Base-by-base conservation (phyloP, 2,888 invertebrate species). In the Aelia acuminata region DNA sequence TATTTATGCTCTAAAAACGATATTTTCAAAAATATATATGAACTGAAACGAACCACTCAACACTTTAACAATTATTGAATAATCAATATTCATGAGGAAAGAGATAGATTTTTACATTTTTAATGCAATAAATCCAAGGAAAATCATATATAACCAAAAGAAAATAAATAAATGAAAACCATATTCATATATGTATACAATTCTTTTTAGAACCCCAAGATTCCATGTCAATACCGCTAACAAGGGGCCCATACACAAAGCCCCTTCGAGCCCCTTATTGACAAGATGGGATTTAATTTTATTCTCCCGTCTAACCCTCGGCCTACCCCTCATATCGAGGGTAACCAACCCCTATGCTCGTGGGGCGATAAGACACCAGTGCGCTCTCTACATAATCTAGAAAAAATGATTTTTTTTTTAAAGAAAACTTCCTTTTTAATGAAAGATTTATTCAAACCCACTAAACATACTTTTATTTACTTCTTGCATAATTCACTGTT, bases 231-330 rank as follows among this genome's bases (percentile, higher is more conserved):
- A 57, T 3, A 15, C 13, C 13, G 26, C 57, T 57, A 57, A 57
- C 18, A 70, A 70, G 35, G 2, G 35, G 18, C 1, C 7, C 63
- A 31, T 35, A 31, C 35, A 70, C 63, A 70, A 35, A 35, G 63
- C 63, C 63, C 18, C 63, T 70, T 70, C 63, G 35, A 70, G 35
- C 18, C 31, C 26, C 31, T 70, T 70, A 70, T 70, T 31, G 63
- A 35, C 63, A 70, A 70, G 63, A 70, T 70, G 31, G 15, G 63
- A 70, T 70, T 70, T 70, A 70, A 70, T 70, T 70, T 31, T 70
- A 70, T 70, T 70, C 63, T 70, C 31, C 63, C 5, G 20, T 70
- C 18, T 70, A 35, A 20, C 35, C 31, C 63, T 31, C 5, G 31
- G 5, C 1, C 31, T 15, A 26, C 63, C 63, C 63, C 11, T 70